Evolutionary conservation across 2,113 vertebrate species (phyloP).

Genomic region (Orientallactaga bullata): DNA sequence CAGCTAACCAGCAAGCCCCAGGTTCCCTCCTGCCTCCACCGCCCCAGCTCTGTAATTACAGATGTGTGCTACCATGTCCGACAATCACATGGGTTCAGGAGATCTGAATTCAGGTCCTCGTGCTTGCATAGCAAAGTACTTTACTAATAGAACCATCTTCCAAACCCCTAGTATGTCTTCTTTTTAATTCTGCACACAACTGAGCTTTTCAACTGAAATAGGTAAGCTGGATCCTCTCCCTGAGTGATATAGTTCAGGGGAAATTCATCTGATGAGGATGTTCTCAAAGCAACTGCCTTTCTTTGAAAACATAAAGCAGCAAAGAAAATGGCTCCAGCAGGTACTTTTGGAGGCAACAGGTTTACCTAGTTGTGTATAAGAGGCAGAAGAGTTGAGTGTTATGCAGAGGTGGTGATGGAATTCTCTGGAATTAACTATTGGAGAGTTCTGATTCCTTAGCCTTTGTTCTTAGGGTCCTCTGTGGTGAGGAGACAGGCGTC

Average conservation of each 20-base stretch:
- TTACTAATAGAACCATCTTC: not conserved
- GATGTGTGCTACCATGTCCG: too few relatives aligned
- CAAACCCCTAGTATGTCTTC: not conserved
- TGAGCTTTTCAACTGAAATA: conserved; percentile 17
- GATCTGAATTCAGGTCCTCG: too few relatives aligned
- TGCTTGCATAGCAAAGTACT: too few relatives aligned
- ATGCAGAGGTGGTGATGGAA: not conserved
- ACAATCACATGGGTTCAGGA: too few relatives aligned
- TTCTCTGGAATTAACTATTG: not conserved
- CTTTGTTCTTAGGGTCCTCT: not conserved
- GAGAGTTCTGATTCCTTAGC: not conserved
- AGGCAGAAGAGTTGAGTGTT: not conserved
- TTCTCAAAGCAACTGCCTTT: conserved; percentile 5
- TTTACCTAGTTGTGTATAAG: not conserved
- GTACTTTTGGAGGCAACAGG: conserved; percentile 19
- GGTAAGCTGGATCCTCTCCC: not conserved
- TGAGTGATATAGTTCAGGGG: not conserved
- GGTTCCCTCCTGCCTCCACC: too few relatives aligned
- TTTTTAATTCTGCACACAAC: not conserved
- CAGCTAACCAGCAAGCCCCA: too few relatives aligned
- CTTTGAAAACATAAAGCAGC: not conserved
- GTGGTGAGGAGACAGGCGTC: not conserved
- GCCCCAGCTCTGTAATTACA: too few relatives aligned
- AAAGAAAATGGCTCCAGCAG: not conserved
- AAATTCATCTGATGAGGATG: not conserved